Conservation (phyloP, 2,888 invertebrate genomes). For the Ctenicera cuprea region DNA sequence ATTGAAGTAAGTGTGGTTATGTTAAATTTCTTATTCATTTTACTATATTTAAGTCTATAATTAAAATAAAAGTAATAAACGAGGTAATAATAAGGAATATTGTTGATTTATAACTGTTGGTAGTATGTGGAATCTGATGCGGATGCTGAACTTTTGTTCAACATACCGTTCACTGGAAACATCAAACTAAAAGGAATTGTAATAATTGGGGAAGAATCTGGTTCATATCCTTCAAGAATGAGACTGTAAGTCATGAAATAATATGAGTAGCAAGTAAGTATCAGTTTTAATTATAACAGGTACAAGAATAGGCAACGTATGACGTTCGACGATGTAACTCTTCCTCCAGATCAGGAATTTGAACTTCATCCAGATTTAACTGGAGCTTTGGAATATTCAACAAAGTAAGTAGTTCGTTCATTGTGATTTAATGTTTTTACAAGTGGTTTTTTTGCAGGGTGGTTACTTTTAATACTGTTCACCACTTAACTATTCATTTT, state of each 20-base stretch:
- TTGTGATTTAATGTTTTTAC: background rate
- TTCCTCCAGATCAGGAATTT: conserved; percentile 91
- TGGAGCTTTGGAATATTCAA: conserved; percentile 90
- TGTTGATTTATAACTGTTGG: conserved; percentile 59
- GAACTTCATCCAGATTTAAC: conserved; percentile 86
- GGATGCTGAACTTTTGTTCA: conserved; percentile 96
- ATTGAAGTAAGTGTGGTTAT: conserved; percentile 77
- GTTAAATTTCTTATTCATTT: background rate
- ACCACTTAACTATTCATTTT: conserved; percentile 93
- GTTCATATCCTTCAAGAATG: conserved; percentile 89
- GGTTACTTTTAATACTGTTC: conserved; percentile 92
- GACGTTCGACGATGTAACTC: conserved; percentile 92
- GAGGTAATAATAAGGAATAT: background rate
- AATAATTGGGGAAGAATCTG: conserved; percentile 91
- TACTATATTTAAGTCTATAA: background rate
- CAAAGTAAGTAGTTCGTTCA: conserved; percentile 81
- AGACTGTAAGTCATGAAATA: conserved; percentile 83
- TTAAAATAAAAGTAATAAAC: background rate
- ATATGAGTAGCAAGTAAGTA: background rate
- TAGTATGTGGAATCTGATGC: conserved; percentile 97
- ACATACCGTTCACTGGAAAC: conserved; percentile 97
- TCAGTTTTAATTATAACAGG: conserved; percentile 72
- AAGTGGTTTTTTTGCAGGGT: conserved; percentile 79
- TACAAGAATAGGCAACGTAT: conserved; percentile 95
- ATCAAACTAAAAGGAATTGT: conserved; percentile 96